A percentile compares a stretch with the other conserved stretches of the same genome.
These are phyloP conservation scores for Lichenostomus cassidix DNA, from an alignment of 2,113 vertebrate species.

Conservation along the genomic window DNA sequence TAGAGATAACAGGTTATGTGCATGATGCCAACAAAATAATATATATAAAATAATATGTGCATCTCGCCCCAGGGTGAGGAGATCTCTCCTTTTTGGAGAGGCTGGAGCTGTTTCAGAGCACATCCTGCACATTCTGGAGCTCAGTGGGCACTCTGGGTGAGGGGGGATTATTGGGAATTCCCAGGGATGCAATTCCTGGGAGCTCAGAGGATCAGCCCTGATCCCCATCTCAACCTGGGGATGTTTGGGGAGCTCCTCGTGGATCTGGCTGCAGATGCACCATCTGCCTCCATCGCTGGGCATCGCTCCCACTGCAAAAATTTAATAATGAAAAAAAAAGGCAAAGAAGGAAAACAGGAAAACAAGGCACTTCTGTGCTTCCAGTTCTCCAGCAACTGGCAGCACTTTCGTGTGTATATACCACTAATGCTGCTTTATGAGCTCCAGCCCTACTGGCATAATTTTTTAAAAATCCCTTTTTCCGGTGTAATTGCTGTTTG, in stretches of 20 bases:
- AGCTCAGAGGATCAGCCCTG: not conserved
- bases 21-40: not conserved
- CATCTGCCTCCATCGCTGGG: not conserved
- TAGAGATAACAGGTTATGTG: not conserved
- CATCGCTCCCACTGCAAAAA: not conserved
- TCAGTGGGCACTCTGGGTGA: accelerated
- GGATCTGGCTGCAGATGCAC: not conserved
- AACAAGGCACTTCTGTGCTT: not conserved
- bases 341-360: not conserved
- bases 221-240: not conserved
- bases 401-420: not conserved
- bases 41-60: too few species aligned
- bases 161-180: not conserved
- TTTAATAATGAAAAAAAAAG: not conserved
- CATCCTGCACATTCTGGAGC: not conserved
- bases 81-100: not conserved
- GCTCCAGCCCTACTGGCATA: slow-evolving; percentile 28
- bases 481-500: slow-evolving; percentile 62
- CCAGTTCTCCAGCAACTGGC: not conserved
- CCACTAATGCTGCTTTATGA: not conserved
- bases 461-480: not conserved
- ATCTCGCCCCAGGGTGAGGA: accelerated
- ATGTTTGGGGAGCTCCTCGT: not conserved
- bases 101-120: not conserved
- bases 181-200: accelerated